Evolutionary conservation across 2,797 vertebrate genomes (phyloP), one percentile per base, ranked within the genome.

Genomic region (Cryptoprocta ferox): DNA sequence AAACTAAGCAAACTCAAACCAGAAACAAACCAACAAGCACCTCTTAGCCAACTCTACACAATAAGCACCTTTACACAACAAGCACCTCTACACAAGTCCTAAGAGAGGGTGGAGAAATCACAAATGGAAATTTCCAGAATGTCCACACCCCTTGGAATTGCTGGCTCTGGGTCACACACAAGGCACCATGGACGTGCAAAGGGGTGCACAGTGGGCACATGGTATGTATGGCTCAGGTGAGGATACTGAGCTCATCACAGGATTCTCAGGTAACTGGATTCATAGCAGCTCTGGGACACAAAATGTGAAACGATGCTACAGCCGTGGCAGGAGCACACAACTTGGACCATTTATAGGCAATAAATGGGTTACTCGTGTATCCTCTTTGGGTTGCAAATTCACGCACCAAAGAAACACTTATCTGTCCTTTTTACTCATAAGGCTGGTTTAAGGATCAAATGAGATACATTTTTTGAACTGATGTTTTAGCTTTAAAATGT

Each of bases 401-500:
- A 65, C 2, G 26, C 24, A 90, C 56, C 56, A 78, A 48, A 92
- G 24, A 75, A 85, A 79, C 86, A 59, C 88, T 32, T 6, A 78
- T n/a, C 78, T 84, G 28, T 85, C 32, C 66, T 56, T 93, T 86
- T 91, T 42, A 65, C n/a, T 82, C 37, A 35, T 42, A 68, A 87
- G 35, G 61, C 13, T 94, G 66, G 32, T n/a, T 89, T 76, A 93
- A 89, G 80, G 86, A 83, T 93, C 73, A 89, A 93, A 76, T 37
- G 79, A 79, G 75, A n/a, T 42, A 35, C 14, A 61, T 37, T n/a
- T 73, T 73, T n/a, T 37, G 28, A 97, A 91, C 11, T 24, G 35
- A 79, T 45, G 19, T 65, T 96, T 78, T 86, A 45, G 35, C 75
- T 92, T 92, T 59, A 80, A 85, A 66, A 85, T 73, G 26, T 91